Percentiles rank a stretch among this genome's conserved stretches.
Conservation (phyloP, 2,888 invertebrate genomes). For the Branchellion lobata region DNA sequence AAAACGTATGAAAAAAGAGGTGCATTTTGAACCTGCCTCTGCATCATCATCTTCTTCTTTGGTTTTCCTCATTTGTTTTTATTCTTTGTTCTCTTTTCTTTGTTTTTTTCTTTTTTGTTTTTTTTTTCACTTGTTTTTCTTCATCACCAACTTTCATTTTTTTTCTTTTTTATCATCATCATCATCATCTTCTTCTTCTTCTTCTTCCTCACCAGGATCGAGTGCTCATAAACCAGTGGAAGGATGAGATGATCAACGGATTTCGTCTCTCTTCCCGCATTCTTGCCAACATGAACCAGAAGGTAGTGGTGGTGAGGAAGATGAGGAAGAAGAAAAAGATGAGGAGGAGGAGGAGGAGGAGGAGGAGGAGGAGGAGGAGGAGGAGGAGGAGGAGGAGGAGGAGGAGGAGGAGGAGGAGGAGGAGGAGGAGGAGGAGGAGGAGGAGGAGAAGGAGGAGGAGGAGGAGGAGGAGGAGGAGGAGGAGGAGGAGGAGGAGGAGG, state of each 20-base stretch:
- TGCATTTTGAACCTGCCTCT: neutral
- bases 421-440: neutral
- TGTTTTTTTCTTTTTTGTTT: too few species aligned
- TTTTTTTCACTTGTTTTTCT: conserved; percentile 41
- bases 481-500: neutral
- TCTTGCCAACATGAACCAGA: conserved; percentile 89
- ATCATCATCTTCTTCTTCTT: too few species aligned
- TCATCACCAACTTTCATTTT: too few species aligned
- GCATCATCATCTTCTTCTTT: too few species aligned
- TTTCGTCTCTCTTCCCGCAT: conserved; percentile 94
- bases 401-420: neutral
- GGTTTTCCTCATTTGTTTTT: too few species aligned
- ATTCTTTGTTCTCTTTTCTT: too few species aligned
- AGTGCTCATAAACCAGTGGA: conserved; percentile 98
- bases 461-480: neutral
- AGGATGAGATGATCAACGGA: conserved; percentile 86
- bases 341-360: conserved; percentile 73
- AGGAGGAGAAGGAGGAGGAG: neutral
- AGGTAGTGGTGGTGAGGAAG: neutral
- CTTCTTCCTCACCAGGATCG: conserved; percentile 69
- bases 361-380: too few species aligned
- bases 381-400: neutral
- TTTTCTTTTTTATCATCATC: too few species aligned
- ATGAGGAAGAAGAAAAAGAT: neutral
- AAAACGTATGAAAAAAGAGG: too few species aligned